A percentile compares a stretch with the other conserved stretches of the same genome.
phyloP scores from a whole-genome alignment of 1,140 invertebrate genomes.

The Stegodyphus mimosarum region DNA sequence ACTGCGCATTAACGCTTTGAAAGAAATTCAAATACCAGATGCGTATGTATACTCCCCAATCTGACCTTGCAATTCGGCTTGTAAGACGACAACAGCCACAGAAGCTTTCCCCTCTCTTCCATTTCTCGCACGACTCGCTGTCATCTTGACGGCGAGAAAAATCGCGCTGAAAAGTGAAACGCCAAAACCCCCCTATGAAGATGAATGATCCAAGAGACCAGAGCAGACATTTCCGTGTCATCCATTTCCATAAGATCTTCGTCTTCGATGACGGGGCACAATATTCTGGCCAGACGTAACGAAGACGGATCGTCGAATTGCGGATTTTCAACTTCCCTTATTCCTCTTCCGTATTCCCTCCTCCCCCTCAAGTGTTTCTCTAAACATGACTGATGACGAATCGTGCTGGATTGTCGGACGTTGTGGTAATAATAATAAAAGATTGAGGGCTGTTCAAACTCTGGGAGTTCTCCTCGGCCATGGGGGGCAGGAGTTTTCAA shows the following conservation, averaged over 20 bases:
- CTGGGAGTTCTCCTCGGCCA: too few relatives aligned
- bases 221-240: conserved; percentile 48
- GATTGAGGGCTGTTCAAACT: neutral
- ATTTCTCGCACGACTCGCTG: neutral
- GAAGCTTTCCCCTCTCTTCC: neutral
- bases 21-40: too few relatives aligned
- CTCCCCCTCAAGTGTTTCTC: conserved; percentile 43
- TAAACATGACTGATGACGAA: conserved; percentile 58
- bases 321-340: conserved; percentile 36
- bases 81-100: neutral
- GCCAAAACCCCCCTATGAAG: conserved; percentile 27
- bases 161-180: conserved; percentile 29
- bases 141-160: conserved; percentile 12
- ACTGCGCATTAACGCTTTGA: too few relatives aligned
- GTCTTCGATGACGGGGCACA: conserved; percentile 5
- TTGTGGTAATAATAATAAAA: conserved; percentile 15
- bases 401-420: conserved; percentile 29
- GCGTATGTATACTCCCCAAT: too few relatives aligned
- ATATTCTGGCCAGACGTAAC: conserved; percentile 40
- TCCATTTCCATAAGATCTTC: conserved; percentile 38
- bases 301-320: conserved; percentile 51
- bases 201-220: conserved; percentile 35
- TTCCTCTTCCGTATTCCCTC: neutral
- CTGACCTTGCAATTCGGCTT: too few relatives aligned
- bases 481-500: too few relatives aligned